A percentile compares a stretch with the other conserved stretches of the same genome.
Conservation (phyloP, 2,797 vertebrate species). For the Notolepis coatsorum region DNA sequence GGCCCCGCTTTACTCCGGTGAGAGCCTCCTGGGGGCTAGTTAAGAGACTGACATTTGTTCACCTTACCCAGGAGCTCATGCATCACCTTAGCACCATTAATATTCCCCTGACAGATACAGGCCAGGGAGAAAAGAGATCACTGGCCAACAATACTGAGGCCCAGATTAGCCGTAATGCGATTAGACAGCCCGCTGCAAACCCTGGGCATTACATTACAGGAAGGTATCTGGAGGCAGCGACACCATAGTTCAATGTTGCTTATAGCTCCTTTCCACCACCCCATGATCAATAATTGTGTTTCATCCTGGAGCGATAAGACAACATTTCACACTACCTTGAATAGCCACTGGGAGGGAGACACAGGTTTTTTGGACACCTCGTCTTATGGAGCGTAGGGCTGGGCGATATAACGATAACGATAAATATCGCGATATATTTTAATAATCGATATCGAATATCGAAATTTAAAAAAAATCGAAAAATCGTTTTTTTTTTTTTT, state of each 20-base stretch:
- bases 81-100: slow-evolving; percentile 51
- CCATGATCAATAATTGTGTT: background rate
- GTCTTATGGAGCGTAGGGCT: too few relatives aligned
- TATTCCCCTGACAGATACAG: slow-evolving; percentile 58
- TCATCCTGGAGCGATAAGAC: background rate
- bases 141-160: slow-evolving; percentile 36
- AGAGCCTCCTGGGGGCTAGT: background rate
- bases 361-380: slow-evolving; percentile 26
- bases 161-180: slow-evolving; percentile 42
- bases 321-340: background rate
- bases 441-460: too few relatives aligned
- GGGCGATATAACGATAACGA: too few relatives aligned
- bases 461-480: too few relatives aligned
- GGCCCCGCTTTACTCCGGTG: background rate
- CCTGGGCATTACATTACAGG: slow-evolving; percentile 20
- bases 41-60: slow-evolving; percentile 27
- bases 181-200: slow-evolving; percentile 34
- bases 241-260: background rate
- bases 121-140: slow-evolving; percentile 31
- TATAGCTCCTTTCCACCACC: background rate
- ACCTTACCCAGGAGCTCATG: slow-evolving; percentile 37
- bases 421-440: too few relatives aligned
- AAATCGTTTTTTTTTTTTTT: too few relatives aligned
- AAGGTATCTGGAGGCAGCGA: background rate
- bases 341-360: background rate